Percentiles rank a stretch among this genome's conserved stretches.
These are phyloP conservation scores for Apoda limacodes DNA, from an alignment of 2,888 invertebrate species.

Conservation along the genomic window DNA sequence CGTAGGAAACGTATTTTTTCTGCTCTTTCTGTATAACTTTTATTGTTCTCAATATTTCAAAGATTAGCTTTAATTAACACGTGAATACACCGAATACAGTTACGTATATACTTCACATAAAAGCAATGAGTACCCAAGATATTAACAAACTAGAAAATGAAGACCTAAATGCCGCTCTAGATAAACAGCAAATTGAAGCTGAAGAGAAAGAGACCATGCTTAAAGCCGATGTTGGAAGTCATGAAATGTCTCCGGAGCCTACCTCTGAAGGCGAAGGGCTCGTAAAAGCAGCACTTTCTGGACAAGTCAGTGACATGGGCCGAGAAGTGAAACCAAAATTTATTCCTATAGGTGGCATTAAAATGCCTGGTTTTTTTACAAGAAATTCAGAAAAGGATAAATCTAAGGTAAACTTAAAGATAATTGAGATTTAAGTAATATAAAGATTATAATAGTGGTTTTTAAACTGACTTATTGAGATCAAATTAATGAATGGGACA, in stretches of 20 bases:
- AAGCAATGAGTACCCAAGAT: constrained; percentile 45
- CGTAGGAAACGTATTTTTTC: too few relatives aligned
- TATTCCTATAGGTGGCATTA: constrained; percentile 89
- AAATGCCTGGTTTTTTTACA: constrained; percentile 88
- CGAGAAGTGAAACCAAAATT: constrained; percentile 84
- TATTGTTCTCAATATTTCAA: constrained; percentile 3
- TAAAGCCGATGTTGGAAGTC: constrained; percentile 68
- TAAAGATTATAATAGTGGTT: too few relatives aligned
- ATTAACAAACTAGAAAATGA: constrained; percentile 51
- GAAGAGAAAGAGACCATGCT: constrained; percentile 73
- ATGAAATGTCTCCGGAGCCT: constrained; percentile 56
- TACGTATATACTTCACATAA: too few relatives aligned
- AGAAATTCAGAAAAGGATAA: constrained; percentile 81
- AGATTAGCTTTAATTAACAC: constrained; percentile 6
- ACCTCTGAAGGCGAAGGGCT: constrained; percentile 58
- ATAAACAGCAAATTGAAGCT: constrained; percentile 75
- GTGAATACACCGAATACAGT: too few relatives aligned
- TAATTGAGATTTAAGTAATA: too few relatives aligned
- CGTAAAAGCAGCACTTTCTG: constrained; percentile 63
- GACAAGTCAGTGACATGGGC: constrained; percentile 73
- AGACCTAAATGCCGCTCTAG: constrained; percentile 59
- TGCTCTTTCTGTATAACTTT: too few relatives aligned
- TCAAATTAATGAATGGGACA: too few relatives aligned
- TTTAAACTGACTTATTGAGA: too few relatives aligned
- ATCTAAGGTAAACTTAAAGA: constrained; percentile 73